phyloP scores from a whole-genome alignment of 2,888 invertebrate species.

The Apodemia duryi region DNA sequence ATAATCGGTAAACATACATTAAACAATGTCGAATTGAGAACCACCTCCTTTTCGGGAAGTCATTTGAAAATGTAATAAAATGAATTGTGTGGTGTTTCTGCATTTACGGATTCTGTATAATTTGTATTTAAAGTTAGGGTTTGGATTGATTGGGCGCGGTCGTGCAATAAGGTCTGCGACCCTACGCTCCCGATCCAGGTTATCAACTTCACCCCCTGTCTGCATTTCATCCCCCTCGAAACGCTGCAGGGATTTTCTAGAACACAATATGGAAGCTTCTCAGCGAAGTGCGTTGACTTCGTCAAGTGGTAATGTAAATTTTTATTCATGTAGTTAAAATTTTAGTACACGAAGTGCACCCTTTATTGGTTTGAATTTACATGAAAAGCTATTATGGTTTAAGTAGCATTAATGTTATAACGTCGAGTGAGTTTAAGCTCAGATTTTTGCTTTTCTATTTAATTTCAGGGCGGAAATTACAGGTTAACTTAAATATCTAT shows the following conservation, averaged over 20 bases:
- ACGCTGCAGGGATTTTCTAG: conserved; percentile 71
- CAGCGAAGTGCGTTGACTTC: conserved; percentile 68
- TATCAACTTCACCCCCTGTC: conserved; percentile 63
- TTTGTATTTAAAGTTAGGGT: conserved; percentile 18
- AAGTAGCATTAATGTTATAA: conserved; percentile 1
- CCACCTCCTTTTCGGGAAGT: too few species aligned
- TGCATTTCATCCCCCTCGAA: conserved; percentile 45
- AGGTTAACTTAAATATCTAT: neutral
- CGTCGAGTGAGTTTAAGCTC: neutral
- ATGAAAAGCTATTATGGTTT: conserved; percentile 1
- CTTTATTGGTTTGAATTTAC: conserved; percentile 12
- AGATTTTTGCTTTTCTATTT: neutral
- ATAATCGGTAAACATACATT: too few species aligned
- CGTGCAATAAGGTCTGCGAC: conserved; percentile 68
- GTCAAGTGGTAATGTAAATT: conserved; percentile 27
- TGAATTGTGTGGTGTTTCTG: neutral
- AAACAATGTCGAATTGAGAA: too few species aligned
- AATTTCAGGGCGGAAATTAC: neutral
- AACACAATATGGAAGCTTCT: conserved; percentile 61
- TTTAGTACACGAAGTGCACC: conserved; percentile 7
- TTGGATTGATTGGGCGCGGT: conserved; percentile 59
- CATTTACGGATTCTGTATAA: neutral
- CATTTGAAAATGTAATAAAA: neutral
- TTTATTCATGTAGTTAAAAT: conserved; percentile 22
- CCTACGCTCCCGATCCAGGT: conserved; percentile 74